Conservation (phyloP, 2,888 invertebrate genomes). For the Meiosimyza decipiens region DNA sequence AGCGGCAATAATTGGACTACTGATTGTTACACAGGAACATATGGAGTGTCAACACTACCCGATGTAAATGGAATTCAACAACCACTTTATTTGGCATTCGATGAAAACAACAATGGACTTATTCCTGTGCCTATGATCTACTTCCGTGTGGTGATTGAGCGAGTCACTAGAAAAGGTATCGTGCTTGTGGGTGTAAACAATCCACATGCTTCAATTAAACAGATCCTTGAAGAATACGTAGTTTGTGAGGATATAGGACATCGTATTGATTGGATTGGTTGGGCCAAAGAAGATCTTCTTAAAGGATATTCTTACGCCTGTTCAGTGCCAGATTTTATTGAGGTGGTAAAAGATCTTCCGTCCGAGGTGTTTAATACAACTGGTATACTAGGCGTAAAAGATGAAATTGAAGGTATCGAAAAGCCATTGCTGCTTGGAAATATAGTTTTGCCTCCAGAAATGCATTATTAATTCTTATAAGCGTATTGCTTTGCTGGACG, state of each 20-base stretch:
- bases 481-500: no score
- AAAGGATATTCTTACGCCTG: constrained; percentile 58
- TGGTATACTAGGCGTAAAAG: no score
- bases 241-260: constrained; percentile 55
- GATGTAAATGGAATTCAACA: constrained; percentile 62
- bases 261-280: constrained; percentile 53
- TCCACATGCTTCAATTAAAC: constrained; percentile 53
- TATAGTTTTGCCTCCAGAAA: no score
- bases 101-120: constrained; percentile 56
- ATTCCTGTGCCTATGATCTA: constrained; percentile 70
- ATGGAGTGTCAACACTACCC: constrained; percentile 69
- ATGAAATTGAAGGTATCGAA: no score
- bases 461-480: no score
- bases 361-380: constrained; percentile 40
- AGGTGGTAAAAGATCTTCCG: constrained; percentile 51
- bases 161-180: constrained; percentile 64
- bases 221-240: constrained; percentile 52
- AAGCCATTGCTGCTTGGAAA: no score
- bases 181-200: constrained; percentile 69
- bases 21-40: constrained; percentile 70
- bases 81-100: constrained; percentile 61
- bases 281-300: constrained; percentile 50
- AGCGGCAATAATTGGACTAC: constrained; percentile 56
- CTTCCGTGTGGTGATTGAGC: constrained; percentile 71
- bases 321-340: constrained; percentile 52